A percentile compares a stretch with the other conserved stretches of the same genome.
Conservation (phyloP, 2,797 vertebrate genomes). For the Nasua narica region DNA sequence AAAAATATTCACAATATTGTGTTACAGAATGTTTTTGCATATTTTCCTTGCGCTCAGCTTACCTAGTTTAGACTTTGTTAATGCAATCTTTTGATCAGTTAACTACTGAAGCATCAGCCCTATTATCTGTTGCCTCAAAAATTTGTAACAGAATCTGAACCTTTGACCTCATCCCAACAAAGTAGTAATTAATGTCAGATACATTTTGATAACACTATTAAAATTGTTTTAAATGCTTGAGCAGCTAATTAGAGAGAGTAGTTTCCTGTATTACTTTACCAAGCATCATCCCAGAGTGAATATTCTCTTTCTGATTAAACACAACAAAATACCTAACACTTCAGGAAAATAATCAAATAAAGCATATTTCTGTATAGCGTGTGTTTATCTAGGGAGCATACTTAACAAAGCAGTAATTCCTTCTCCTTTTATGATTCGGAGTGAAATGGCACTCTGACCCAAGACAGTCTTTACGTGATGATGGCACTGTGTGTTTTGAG, state of each 20-base stretch:
- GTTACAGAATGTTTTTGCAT: neutral
- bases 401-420: neutral
- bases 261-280: conserved; percentile 46
- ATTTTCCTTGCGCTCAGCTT: neutral
- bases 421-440: neutral
- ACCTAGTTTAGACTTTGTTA: neutral
- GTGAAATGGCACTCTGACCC: conserved; percentile 38
- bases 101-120: conserved; percentile 5
- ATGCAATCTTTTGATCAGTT: neutral
- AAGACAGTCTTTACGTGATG: conserved; percentile 43
- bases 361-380: neutral
- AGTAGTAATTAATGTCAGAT: conserved; percentile 70
- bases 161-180: conserved; percentile 47
- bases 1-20: neutral
- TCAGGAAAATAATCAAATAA: conserved; percentile 44
- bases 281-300: conserved; percentile 13
- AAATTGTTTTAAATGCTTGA: conserved; percentile 70
- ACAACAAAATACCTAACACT: conserved; percentile 37
- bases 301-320: conserved; percentile 63
- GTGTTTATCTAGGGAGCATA: neutral
- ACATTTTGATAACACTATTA: conserved; percentile 69
- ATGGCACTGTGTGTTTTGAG: conserved; percentile 9
- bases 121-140: conserved; percentile 41
- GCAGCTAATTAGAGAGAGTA: conserved; percentile 70
- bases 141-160: conserved; percentile 43